Evolutionary conservation across 2,113 vertebrate species (phyloP), one percentile per base, ranked within the genome.

Genomic region (Psittacara wagleri): DNA sequence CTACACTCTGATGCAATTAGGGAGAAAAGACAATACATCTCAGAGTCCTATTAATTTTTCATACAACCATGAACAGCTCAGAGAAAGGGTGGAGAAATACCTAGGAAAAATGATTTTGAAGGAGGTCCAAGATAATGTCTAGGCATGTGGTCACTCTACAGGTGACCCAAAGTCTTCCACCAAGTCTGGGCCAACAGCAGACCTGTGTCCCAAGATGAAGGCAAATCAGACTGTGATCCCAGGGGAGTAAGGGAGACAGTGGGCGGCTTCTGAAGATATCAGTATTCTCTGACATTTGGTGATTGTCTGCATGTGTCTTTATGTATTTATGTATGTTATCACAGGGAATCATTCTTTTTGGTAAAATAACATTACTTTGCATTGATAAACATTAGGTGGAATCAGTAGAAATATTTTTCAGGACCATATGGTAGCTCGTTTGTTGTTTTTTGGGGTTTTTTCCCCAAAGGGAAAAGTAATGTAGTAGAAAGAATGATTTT

Each of bases 341-440:
- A 88, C 59, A 39, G 81, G n/a, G 17, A 28, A 79, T 54, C 1
- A 0, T 61, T 91, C 86, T 81, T 86, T 95, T 95, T 92, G 37
- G 57, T 83, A 95, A 97, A 96, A 92, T 46, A 83, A 61, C 46
- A 85, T 92, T 96, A 88, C 49, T 96, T 95, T 90, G 68, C 83
- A 95, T 70, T 93, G 55, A 66, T 69, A 94, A 97, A 96, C 55
- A 69, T 57, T 57, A 92, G 68, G 37, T 86, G 77, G 78, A 96
- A 93, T 83, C 28, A 76, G 54, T 51, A 95, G 86, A 95, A 95
- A 96, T 93, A 94, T 90, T 59, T 92, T 29, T 88, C 72, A 73
- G 73, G 49, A 80, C 33, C 49, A 57, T 93, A 62, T 73, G 72
- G 69, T 74, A 39, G 24, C 57, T 44, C 61, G 2, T 62, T 44